Conservation (phyloP, 2,888 invertebrate species). For the Heliconius erato region DNA sequence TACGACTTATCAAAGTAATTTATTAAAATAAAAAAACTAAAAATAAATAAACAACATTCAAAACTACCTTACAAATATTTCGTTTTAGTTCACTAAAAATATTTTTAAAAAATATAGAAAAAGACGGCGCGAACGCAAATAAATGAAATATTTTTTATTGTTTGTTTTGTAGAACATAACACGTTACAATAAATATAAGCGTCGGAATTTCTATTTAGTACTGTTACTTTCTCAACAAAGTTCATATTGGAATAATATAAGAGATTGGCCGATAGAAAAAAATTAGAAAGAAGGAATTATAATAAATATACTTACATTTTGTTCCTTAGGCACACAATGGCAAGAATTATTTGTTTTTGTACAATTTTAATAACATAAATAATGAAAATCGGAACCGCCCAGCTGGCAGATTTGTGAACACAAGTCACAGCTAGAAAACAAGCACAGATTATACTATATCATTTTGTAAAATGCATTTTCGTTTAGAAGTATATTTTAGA, state of each 20-base stretch:
- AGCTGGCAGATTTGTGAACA: conserved; percentile 71
- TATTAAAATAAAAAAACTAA: neutral
- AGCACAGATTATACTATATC: conserved; percentile 31
- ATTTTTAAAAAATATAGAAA: neutral
- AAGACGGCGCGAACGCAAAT: neutral
- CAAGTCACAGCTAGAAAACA: conserved; percentile 38
- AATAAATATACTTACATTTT: conserved; percentile 58
- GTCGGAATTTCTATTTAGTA: conserved; percentile 48
- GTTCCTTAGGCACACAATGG: conserved; percentile 50
- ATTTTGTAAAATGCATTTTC: conserved; percentile 22
- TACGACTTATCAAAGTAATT: neutral
- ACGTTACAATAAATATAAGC: conserved; percentile 43
- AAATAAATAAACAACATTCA: neutral
- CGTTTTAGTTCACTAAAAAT: neutral
- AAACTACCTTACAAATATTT: neutral
- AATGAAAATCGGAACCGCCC: conserved; percentile 77
- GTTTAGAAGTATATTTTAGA: conserved; percentile 19
- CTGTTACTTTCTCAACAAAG: conserved; percentile 53
- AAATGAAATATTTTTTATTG: conserved; percentile 6
- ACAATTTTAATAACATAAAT: conserved; percentile 59
- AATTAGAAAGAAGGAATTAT: conserved; percentile 21
- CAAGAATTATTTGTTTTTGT: conserved; percentile 46
- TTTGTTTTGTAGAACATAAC: conserved; percentile 38
- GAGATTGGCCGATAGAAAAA: conserved; percentile 12
- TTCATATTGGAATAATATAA: conserved; percentile 16